Evolutionary conservation across 2,797 vertebrate species (phyloP).

Genomic region (Rhinatrema bivittatum): DNA sequence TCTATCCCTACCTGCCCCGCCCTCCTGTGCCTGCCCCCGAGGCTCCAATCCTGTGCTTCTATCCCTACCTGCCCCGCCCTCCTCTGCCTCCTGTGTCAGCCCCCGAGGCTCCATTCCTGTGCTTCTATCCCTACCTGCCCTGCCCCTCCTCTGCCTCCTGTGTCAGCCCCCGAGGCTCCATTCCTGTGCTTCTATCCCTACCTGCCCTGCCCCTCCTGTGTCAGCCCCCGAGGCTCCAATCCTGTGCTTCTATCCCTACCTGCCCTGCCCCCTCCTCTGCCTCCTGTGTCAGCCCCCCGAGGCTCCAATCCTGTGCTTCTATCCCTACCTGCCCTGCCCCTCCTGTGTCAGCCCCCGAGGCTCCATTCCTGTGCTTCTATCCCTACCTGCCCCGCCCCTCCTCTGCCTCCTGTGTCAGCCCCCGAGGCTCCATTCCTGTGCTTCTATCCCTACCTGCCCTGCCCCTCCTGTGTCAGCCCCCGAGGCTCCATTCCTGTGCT

Average conservation of each 20-base stretch:
- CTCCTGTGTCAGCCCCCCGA: background rate
- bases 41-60: background rate
- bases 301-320: background rate
- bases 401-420: background rate
- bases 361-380: background rate
- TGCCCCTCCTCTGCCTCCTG: too few relatives aligned
- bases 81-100: background rate
- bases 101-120: background rate
- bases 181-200: background rate
- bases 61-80: background rate
- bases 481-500: background rate
- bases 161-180: background rate
- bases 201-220: background rate
- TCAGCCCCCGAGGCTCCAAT: background rate
- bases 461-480: background rate
- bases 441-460: background rate
- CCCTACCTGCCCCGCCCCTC: background rate
- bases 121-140: background rate
- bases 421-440: background rate
- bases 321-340: background rate
- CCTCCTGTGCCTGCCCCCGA: background rate
- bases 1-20: background rate
- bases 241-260: background rate
- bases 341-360: background rate
- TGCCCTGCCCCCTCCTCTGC: too few relatives aligned